Base-by-base conservation (phyloP, 1,140 invertebrate species). In the Mylabris phalerata region DNA sequence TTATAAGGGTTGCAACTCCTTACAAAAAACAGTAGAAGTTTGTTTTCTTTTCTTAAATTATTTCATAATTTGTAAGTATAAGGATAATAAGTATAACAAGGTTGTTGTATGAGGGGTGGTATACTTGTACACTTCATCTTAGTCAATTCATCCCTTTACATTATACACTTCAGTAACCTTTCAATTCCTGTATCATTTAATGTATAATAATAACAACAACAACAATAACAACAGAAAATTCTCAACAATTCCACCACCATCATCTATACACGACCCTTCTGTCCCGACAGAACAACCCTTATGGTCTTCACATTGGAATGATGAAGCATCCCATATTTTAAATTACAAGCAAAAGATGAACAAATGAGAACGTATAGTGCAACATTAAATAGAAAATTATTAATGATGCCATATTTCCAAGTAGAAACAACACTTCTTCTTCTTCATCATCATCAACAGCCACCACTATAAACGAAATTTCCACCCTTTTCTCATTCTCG, bases 331-430 rank as follows among this genome's bases (percentile, higher is more conserved):
- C 32, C 32, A 66, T 64, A 66, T 66, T 66, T 66, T 64, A 61
- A 64, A 62, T 66, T 60, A 46, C 54, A 32, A 46, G 32, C 44
- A 59, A 62, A 64, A 49, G 55, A 55, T 55, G 61, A 64, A 63
- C 57, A 67, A 67, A 67, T 67, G 61, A 63, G 65, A 66, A 68
- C 59, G 64, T 64, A 68, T 67, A 68, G 64, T 63, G 61, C 62
- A 66, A 60, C 65, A 68, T 68, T 68, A 66, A 67, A 68, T 68
- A 67, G 60, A 66, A 65, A 68, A 55, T 68, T 68, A 68, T 68
- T 68, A 68, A 68, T 68, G 67, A 67, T 65, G 48, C 63, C 58
- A 65, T 68, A 68, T 67, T 67, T 68, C 65, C 63, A 67, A 68
- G 67, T 45, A 19, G 51, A 63, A 68, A 50, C 64, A 64, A 60